These are phyloP conservation scores for Alexandromys oeconomus DNA, from an alignment of 2,797 vertebrate species.

Conservation along the genomic window DNA sequence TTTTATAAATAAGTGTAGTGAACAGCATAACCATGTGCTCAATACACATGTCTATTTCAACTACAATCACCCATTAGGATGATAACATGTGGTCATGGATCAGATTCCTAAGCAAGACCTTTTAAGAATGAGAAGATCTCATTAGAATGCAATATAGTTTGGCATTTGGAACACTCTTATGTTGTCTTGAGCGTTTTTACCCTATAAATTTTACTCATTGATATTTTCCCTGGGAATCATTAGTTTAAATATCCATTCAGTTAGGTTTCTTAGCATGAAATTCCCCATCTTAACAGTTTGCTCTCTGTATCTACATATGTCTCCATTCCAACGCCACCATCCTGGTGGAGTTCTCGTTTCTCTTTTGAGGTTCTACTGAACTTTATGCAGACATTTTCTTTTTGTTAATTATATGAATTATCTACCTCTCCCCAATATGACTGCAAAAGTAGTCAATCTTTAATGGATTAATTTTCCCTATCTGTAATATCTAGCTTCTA, in stretches of 20 bases:
- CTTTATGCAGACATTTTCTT: not conserved
- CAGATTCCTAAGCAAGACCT: not conserved
- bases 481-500: not conserved
- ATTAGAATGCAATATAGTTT: not conserved
- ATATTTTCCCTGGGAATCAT: not conserved
- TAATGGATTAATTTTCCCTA: not conserved
- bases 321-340: conserved; percentile 3
- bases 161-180: not conserved
- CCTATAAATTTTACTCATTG: not conserved
- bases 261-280: not conserved
- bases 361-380: conserved; percentile 8
- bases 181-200: not conserved
- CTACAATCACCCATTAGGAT: conserved; percentile 4
- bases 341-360: conserved; percentile 8
- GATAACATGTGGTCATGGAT: not conserved
- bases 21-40: not conserved
- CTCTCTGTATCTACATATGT: conserved; percentile 1
- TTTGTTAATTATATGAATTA: conserved; percentile 25
- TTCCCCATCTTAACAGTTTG: not conserved
- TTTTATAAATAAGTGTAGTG: not conserved
- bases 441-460: not conserved
- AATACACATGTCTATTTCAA: conserved; percentile 11
- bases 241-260: not conserved
- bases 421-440: not conserved
- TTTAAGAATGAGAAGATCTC: not conserved